Evolutionary conservation across 1,140 invertebrate genomes (phyloP), one percentile per base, ranked within the genome.

Genomic region (Papilio xuthus): DNA sequence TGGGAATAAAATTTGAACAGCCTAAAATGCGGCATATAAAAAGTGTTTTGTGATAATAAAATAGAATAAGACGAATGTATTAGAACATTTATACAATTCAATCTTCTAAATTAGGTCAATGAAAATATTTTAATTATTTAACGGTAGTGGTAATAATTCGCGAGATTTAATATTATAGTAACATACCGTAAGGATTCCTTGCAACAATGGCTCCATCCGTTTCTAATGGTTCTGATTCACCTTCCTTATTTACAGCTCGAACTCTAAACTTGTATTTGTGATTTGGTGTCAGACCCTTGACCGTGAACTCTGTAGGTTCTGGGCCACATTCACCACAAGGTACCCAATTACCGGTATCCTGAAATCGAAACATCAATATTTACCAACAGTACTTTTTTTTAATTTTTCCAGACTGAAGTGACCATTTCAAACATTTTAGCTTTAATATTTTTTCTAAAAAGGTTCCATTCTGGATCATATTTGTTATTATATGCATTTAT

Each of bases 201-300:
- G 99, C 99, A 42, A 97, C 82, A 83, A 99, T 98, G 6, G 97
- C 94, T 84, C 98, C 97, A 13, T 97, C 96, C 37, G 98, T 98
- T 91, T 98, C 98, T 63, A 99, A 94, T 32, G 99, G 98, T 84
- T 99, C 98, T 0, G 99, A 99, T 94, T 99, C 97, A 2, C 99
- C 99, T 94, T 99, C 99, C 89, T 99, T 99, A 92, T 99, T 99
- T 42, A 99, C 97, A 42, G 99, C 99, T 85, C 98, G 99, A 0
- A 99, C 99, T 67, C 99, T 95, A 95, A 99, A 99, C 94, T 99
- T 99, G 93, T 99, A 99, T 86, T 98, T 98, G 93, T 99, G 99
- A 85, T 99, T 99, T 0, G 98, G 98, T 13, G 98, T 98, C 0
- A 99, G 95, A 41, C 98, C 98, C 88, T 98, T 97, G 82, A 99